A percentile compares a stretch with the other conserved stretches of the same genome.
phyloP scores from a whole-genome alignment of 2,888 invertebrate genomes.

The Pandemis heparana region DNA sequence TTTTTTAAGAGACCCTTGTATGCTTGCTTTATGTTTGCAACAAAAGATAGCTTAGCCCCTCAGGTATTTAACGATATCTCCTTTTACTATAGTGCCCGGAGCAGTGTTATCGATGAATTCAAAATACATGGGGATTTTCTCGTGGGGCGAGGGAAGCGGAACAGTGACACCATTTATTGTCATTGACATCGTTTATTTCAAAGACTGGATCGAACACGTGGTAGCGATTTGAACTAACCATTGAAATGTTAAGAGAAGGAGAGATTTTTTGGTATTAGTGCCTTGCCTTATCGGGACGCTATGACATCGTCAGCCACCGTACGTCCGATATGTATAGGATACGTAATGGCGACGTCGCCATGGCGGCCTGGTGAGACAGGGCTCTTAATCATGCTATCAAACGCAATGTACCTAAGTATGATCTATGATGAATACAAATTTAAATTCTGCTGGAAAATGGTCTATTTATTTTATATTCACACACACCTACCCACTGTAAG shows the following conservation, averaged over 20 bases:
- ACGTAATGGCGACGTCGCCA: no score
- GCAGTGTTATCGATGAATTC: slow-evolving; percentile 55
- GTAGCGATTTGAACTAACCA: slow-evolving; percentile 33
- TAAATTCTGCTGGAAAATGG: background rate
- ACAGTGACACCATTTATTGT: slow-evolving; percentile 59
- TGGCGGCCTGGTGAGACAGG: no score
- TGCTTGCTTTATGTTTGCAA: no score
- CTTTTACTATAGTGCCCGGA: slow-evolving; percentile 62
- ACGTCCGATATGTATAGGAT: no score
- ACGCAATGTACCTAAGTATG: background rate
- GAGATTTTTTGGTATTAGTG: background rate
- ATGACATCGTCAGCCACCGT: no score
- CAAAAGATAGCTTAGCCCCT: no score
- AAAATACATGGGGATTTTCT: slow-evolving; percentile 60
- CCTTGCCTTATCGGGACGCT: no score
- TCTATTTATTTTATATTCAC: background rate
- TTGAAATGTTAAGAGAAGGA: background rate
- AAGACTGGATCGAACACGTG: slow-evolving; percentile 62
- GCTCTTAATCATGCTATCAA: no score
- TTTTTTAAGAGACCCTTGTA: no score
- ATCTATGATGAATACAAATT: background rate
- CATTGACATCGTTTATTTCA: slow-evolving; percentile 58
- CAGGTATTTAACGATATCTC: background rate
- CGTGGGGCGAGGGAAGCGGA: slow-evolving; percentile 66
- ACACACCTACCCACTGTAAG: background rate